Evolutionary conservation across 1,140 invertebrate genomes (phyloP).

Genomic region (Kradibia gibbosae): DNA sequence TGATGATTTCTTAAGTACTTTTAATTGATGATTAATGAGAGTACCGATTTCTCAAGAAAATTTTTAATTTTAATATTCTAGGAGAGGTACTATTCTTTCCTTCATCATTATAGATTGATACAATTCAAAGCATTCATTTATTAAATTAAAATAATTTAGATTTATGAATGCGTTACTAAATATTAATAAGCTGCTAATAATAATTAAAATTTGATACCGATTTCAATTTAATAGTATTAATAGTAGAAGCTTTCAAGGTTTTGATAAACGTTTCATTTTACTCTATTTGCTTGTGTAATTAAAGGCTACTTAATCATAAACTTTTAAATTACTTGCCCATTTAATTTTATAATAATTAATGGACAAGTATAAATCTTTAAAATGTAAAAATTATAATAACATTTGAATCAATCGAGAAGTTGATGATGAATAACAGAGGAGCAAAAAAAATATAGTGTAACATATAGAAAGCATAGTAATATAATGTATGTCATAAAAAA

Average conservation of each 20-base stretch:
- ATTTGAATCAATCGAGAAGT: neutral
- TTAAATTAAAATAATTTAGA: no score
- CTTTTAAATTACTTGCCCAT: neutral
- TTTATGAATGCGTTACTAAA: no score
- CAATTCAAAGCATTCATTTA: no score
- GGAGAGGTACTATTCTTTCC: neutral
- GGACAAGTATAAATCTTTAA: neutral
- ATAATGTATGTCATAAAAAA: no score
- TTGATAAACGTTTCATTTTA: neutral
- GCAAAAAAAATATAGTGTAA: no score
- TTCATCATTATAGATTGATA: no score
- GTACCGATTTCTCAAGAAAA: neutral
- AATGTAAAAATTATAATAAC: neutral
- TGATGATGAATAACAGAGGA: no score
- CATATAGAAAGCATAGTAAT: no score
- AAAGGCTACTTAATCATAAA: neutral
- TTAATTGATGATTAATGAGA: constrained; percentile 7
- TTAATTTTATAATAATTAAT: neutral
- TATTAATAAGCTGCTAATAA: neutral
- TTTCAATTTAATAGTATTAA: neutral
- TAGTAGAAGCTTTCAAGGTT: neutral
- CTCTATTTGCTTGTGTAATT: neutral
- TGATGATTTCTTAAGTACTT: constrained; percentile 25
- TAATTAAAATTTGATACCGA: neutral
- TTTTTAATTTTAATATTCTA: neutral